phyloP scores from a whole-genome alignment of 2,113 vertebrate species.

The Hydrochoerus hydrochaeris region DNA sequence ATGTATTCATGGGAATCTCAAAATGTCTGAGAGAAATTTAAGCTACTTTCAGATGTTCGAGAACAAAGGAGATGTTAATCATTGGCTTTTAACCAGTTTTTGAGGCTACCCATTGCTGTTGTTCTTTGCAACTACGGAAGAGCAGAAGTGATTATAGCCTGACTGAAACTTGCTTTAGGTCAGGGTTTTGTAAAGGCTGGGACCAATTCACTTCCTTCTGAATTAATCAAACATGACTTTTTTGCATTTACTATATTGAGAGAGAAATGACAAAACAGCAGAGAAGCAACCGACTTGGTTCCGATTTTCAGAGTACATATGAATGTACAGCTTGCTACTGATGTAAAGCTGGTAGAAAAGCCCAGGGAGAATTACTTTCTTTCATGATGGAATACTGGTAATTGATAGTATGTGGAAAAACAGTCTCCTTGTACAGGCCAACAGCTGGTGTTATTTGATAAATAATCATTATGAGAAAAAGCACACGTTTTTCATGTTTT shows the following conservation, averaged over 20 bases:
- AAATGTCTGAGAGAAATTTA: not conserved
- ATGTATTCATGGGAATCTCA: not conserved
- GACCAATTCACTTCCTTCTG: not conserved
- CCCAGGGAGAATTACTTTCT: slow-evolving; percentile 85
- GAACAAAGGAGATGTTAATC: not conserved
- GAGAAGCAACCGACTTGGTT: slow-evolving; percentile 73
- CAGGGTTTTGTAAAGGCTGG: not conserved
- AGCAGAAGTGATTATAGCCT: not conserved
- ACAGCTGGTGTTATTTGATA: slow-evolving; percentile 88
- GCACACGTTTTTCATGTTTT: slow-evolving; percentile 84
- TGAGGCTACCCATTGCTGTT: not conserved
- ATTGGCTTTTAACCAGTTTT: not conserved
- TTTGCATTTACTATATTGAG: slow-evolving; percentile 27
- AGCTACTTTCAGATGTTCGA: not conserved
- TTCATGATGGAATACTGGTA: slow-evolving; percentile 87
- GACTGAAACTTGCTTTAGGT: not conserved
- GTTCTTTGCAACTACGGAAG: not conserved
- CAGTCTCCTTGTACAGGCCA: slow-evolving; percentile 83
- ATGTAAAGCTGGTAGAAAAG: slow-evolving; percentile 87
- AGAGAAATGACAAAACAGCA: slow-evolving; percentile 72
- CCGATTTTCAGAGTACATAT: slow-evolving; percentile 70
- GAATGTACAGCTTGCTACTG: slow-evolving; percentile 87
- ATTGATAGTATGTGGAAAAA: slow-evolving; percentile 83
- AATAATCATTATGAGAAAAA: slow-evolving; percentile 87
- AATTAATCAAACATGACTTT: not conserved